Conservation (phyloP, 2,888 invertebrate genomes). For the Slavum lentiscoides region DNA sequence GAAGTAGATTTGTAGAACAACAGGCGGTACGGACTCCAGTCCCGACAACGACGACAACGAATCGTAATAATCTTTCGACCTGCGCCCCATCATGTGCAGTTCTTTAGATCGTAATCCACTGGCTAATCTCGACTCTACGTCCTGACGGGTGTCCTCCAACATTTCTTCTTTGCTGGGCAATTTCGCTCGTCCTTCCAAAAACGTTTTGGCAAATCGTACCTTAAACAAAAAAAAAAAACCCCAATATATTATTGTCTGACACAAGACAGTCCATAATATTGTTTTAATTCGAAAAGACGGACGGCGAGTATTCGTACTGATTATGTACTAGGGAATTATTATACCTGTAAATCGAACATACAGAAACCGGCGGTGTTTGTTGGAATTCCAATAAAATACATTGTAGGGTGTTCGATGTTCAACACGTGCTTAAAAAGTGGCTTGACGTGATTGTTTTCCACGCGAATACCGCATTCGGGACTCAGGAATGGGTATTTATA, state of each 20-base stretch:
- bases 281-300: too few relatives aligned
- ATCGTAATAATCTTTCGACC: constrained; percentile 70
- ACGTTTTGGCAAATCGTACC: constrained; percentile 39
- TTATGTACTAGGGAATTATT: too few relatives aligned
- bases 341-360: constrained; percentile 74
- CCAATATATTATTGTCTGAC: not conserved
- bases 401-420: constrained; percentile 73
- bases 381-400: constrained; percentile 76
- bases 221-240: not conserved
- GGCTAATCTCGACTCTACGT: constrained; percentile 66
- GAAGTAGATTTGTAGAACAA: constrained; percentile 74
- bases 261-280: too few relatives aligned
- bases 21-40: constrained; percentile 68
- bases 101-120: constrained; percentile 73
- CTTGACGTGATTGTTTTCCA: constrained; percentile 78
- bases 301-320: too few relatives aligned
- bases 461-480: constrained; percentile 70
- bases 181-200: constrained; percentile 46
- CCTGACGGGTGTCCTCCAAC: constrained; percentile 66
- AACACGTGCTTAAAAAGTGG: constrained; percentile 80
- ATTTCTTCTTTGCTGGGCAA: constrained; percentile 61
- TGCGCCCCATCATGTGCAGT: constrained; percentile 77
- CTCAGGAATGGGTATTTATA: constrained; percentile 79
- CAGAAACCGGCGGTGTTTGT: constrained; percentile 71
- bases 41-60: constrained; percentile 58